These are phyloP conservation scores for Smittia aterrima DNA, from an alignment of 2,888 invertebrate species.

Conservation along the genomic window DNA sequence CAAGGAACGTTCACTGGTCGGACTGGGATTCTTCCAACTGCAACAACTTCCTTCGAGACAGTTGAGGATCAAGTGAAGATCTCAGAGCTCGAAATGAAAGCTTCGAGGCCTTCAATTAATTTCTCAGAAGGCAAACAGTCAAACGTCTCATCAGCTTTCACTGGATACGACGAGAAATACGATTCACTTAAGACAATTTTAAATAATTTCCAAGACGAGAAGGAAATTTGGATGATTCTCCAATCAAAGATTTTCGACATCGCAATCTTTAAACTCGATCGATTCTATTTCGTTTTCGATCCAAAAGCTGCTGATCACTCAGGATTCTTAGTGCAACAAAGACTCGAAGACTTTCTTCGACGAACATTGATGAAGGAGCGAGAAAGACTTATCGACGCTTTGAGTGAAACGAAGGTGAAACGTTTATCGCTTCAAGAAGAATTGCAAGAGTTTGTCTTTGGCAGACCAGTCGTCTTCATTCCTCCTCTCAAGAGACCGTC, in stretches of 20 bases:
- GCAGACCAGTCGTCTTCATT: constrained; percentile 1
- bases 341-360: constrained; percentile 42
- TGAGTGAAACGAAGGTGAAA: background rate
- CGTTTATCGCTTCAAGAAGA: constrained; percentile 8
- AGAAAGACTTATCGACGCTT: background rate
- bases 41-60: background rate
- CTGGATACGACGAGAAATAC: background rate
- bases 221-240: constrained; percentile 42
- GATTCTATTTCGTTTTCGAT: constrained; percentile 60
- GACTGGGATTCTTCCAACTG: background rate
- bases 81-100: background rate
- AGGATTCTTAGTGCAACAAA: constrained; percentile 51
- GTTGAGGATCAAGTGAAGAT: background rate
- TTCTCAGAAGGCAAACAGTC: background rate
- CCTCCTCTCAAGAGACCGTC: background rate
- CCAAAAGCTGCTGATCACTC: constrained; percentile 61
- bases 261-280: constrained; percentile 59
- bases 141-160: background rate
- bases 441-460: constrained; percentile 26
- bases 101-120: background rate
- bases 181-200: background rate
- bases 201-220: background rate
- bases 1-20: constrained; percentile 19
- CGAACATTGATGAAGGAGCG: background rate
- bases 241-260: constrained; percentile 44